These are phyloP conservation scores for Brachyrhaphis roseni DNA, from an alignment of 2,797 vertebrate genomes.

Conservation along the genomic window DNA sequence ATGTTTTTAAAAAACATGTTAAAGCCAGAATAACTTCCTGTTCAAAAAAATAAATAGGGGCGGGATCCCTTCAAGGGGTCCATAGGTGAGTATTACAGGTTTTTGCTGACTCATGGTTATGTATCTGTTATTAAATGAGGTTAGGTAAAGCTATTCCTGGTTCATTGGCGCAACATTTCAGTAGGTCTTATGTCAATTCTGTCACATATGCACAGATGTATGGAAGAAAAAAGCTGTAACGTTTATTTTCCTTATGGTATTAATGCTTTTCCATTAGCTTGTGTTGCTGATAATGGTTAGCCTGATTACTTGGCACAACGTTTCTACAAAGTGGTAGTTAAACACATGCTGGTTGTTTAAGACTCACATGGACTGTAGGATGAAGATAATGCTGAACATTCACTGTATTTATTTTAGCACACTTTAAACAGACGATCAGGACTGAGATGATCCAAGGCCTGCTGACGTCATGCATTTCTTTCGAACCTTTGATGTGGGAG, in stretches of 20 bases:
- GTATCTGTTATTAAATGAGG: background rate
- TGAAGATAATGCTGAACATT: conserved; percentile 37
- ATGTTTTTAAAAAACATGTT: no score
- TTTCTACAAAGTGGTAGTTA: background rate
- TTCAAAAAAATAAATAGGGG: no score
- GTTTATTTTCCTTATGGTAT: no score
- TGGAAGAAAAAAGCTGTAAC: background rate
- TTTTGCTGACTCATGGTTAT: background rate
- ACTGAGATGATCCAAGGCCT: conserved; percentile 61
- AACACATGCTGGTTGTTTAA: conserved; percentile 10
- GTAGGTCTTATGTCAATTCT: background rate
- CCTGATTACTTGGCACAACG: background rate
- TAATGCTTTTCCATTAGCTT: background rate
- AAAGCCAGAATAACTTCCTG: no score
- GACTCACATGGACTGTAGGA: conserved; percentile 1
- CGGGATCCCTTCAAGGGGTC: no score
- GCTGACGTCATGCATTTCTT: conserved; percentile 63
- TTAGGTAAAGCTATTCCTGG: background rate
- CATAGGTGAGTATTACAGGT: background rate
- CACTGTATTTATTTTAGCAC: conserved; percentile 60
- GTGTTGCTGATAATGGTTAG: background rate
- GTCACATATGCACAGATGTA: background rate
- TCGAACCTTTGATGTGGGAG: conserved; percentile 66
- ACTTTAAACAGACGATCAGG: conserved; percentile 42
- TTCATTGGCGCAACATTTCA: background rate